Evolutionary conservation across 2,888 invertebrate genomes (phyloP).

Genomic region (Nomada fabriciana): DNA sequence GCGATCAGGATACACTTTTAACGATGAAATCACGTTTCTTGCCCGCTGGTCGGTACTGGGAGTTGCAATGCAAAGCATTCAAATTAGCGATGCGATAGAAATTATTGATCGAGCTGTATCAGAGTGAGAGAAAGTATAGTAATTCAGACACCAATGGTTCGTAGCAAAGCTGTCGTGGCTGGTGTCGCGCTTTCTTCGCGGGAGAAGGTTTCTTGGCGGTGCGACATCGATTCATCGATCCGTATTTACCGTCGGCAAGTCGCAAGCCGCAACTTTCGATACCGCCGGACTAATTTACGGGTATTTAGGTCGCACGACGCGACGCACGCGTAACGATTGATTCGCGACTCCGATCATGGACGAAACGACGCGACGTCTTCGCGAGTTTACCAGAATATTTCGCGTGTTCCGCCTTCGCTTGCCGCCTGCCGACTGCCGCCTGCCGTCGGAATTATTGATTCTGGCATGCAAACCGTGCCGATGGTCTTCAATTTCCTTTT

Average conservation of each 20-base stretch:
- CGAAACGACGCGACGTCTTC: conserved; percentile 8
- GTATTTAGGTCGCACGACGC: conserved; percentile 39
- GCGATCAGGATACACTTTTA: conserved; percentile 1
- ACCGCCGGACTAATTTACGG: conserved; percentile 34
- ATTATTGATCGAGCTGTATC: neutral
- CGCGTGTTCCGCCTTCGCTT: conserved; percentile 54
- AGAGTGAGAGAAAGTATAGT: neutral
- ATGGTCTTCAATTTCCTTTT: conserved; percentile 68
- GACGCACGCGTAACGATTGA: conserved; percentile 24
- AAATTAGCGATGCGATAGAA: neutral
- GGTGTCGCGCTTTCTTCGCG: no score
- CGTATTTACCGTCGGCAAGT: conserved; percentile 13
- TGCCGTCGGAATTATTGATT: conserved; percentile 68
- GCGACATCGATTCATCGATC: conserved; percentile 38
- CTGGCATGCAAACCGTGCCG: conserved; percentile 59
- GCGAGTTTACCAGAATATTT: conserved; percentile 56
- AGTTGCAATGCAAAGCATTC: no score
- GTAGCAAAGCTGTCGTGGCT: no score
- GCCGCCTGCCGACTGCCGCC: conserved; percentile 15
- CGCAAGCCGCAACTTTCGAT: conserved; percentile 13
- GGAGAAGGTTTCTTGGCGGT: neutral
- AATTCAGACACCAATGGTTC: neutral
- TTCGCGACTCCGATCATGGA: neutral
- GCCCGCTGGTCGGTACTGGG: no score
- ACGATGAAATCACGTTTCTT: neutral